Evolutionary conservation across 1,140 invertebrate genomes (phyloP), one percentile per base, ranked within the genome.

Genomic region (Daktulosphaira vitifoliae): DNA sequence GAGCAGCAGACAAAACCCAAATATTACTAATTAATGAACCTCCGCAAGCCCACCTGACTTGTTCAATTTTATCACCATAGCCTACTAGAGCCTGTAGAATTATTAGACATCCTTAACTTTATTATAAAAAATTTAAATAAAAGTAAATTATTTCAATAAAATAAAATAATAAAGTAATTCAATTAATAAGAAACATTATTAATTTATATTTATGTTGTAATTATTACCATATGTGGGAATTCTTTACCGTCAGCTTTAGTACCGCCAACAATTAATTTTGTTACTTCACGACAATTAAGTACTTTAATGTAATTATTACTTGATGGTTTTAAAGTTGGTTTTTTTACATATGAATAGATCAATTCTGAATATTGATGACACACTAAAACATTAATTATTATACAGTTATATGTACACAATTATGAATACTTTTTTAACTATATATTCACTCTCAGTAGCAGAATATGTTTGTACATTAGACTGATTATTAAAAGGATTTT

Each of bases 171-270:
- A n/a, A n/a, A n/a, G n/a, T n/a, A n/a, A n/a, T n/a, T n/a, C n/a
- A n/a, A n/a, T n/a, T n/a, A n/a, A n/a, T n/a, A n/a, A n/a, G n/a
- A n/a, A n/a, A n/a, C n/a, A n/a, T n/a, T n/a, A n/a, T n/a, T n/a
- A n/a, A n/a, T n/a, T n/a, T n/a, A n/a, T n/a, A n/a, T n/a, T n/a
- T n/a, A n/a, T n/a, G n/a, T n/a, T 13, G 71, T n/a, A n/a, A n/a
- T n/a, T n/a, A n/a, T 72, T 69, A 78, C 79, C 80, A 82, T 81
- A 66, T 82, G 81, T 1, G 81, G 81, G 68, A 81, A 82, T 66
- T 82, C 78, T 11, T 73, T 76, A 15, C 72, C 68, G 5, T 70
- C 67, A 0, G 78, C 75, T 25, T 74, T 70, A 20, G 71, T 72
- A 8, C 78, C 78, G 20, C 78, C 78, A 42, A 80, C 78, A 51